These are phyloP conservation scores for Xanthia icteritia DNA, from an alignment of 2,888 invertebrate species.

Conservation along the genomic window DNA sequence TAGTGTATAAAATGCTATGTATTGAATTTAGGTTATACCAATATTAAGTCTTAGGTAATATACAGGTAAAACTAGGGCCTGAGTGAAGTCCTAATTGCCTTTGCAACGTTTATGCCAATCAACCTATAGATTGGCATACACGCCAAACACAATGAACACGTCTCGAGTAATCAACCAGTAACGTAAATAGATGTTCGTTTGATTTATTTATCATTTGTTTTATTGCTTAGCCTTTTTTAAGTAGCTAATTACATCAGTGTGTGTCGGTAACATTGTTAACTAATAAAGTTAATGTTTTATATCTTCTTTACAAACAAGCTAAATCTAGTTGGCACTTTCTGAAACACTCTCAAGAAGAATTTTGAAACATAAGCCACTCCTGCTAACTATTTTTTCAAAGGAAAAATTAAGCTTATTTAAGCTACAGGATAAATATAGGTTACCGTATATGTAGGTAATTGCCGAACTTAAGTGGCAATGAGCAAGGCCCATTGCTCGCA, in stretches of 20 bases:
- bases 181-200: constrained; percentile 25
- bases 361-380: neutral
- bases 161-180: constrained; percentile 15
- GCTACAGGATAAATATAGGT: no score
- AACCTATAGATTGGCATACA: constrained; percentile 53
- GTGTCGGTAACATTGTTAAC: constrained; percentile 8
- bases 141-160: constrained; percentile 25
- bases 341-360: neutral
- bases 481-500: no score
- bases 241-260: constrained; percentile 2
- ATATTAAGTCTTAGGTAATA: constrained; percentile 18
- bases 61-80: constrained; percentile 19
- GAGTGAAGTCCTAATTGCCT: constrained; percentile 43
- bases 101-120: constrained; percentile 18
- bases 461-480: no score
- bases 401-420: neutral
- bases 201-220: constrained; percentile 25
- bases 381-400: neutral
- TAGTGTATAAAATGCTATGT: neutral
- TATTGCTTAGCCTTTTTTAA: constrained; percentile 17
- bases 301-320: neutral
- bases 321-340: neutral
- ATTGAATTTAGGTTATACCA: neutral
- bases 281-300: constrained; percentile 1
- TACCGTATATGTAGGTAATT: no score